Percentiles rank a stretch among this genome's conserved stretches.
Evolutionary conservation across 2,797 vertebrate species (phyloP).

Genomic region (Champsocephalus gunnari): DNA sequence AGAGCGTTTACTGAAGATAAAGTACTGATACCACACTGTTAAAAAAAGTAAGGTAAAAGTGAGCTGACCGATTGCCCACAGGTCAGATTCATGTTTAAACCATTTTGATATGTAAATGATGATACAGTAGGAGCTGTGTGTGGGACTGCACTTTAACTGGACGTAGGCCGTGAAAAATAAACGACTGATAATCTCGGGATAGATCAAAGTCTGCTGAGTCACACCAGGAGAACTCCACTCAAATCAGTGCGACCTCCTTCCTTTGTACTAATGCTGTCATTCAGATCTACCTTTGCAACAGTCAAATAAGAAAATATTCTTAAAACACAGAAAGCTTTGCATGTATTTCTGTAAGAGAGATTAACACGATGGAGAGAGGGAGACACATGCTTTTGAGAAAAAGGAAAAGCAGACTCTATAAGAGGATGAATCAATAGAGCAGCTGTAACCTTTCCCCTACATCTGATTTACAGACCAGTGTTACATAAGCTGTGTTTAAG

Average conservation of each 20-base stretch:
- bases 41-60: too few relatives aligned
- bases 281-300: neutral
- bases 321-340: neutral
- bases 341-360: neutral
- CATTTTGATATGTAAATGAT: too few relatives aligned
- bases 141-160: neutral
- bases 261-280: neutral
- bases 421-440: conserved; percentile 12
- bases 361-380: neutral
- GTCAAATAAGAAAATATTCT: neutral
- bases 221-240: neutral
- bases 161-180: neutral
- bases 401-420: conserved; percentile 4
- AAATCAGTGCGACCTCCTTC: conserved; percentile 10
- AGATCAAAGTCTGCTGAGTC: neutral
- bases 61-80: too few relatives aligned
- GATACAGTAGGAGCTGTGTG: neutral
- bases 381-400: neutral
- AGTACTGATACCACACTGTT: too few relatives aligned
- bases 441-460: conserved; percentile 50
- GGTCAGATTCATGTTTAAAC: too few relatives aligned
- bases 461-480: neutral
- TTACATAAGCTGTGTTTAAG: conserved; percentile 5
- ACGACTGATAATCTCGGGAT: too few relatives aligned
- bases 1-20: too few relatives aligned